Base-by-base conservation (phyloP, 2,888 invertebrate species). In the Drosophila neutralis region DNA sequence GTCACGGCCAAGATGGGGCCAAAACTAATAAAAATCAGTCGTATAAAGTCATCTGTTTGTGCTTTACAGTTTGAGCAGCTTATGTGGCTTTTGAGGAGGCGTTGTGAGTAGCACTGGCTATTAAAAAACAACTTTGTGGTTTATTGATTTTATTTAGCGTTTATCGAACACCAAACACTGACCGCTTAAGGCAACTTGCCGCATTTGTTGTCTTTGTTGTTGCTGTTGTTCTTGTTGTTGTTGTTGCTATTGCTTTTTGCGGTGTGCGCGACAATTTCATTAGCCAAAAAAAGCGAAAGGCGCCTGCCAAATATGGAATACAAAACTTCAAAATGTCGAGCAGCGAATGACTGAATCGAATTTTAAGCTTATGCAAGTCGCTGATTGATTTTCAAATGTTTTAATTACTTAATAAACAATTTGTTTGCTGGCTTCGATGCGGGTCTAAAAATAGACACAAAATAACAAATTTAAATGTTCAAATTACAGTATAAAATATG, bases 221-320 rank as follows among this genome's bases (percentile, higher is more conserved):
- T 53, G 11, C 7, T 71, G 59, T 35, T 63, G 38, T 35, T 51
- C 40, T 60, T 68, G 69, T 40, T 67, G 36, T 58, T 52, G 11
- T 45, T 15, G 36, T 3, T 36, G 36, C 15, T 48, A 35, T 18
- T 66, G 45, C 31, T 64, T 67, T 66, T 40, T 80, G 64, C 63
- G 64, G 60, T 81, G 45, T 76, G 89, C 75, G 89, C 75, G 89
- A 86, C 85, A 86, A 88, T 88, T 86, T 80, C 84, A 88, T 86
- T 86, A 86, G 87, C 81, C 82, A 73, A 80, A 73, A 81, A 82
- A 80, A 83, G 80, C 83, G 77, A 88, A 86, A 88, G 87, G 84
- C 80, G 64, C 52, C 42, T 49, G 31, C 73, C 80, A 45, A 63
- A 80, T 49, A 61, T 76, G 88, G 86, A 38, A 64, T 52, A 53